Evolutionary conservation across 2,797 vertebrate genomes (phyloP), one percentile per base, ranked within the genome.

Genomic region (Carcharodon carcharias): DNA sequence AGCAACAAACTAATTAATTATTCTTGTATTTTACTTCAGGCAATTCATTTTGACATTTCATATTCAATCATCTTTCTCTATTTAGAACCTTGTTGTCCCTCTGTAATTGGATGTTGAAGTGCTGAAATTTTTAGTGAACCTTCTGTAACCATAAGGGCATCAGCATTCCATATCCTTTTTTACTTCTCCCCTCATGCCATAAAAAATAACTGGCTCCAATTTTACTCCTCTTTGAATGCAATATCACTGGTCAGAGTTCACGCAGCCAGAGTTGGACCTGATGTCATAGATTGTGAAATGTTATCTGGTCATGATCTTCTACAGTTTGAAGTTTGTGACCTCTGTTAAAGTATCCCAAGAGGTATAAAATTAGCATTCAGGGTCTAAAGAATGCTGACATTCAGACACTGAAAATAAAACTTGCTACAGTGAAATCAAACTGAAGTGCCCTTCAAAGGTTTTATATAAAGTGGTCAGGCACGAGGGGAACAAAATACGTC

Each of bases 341-440:
- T 26, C 63, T 69, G 40, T 69, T 95, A 23, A 69, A 45, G 26
- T 69, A 95, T 50, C 16, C 35, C 40, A 94, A 94, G 31, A 94
- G 61, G 91, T 67, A 94, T 94, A 94, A 94, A 67, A 65, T 94
- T 94, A 69, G 93, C n/a, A 65, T 93, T 63, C 35, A 69, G 21
- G 23, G 45, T 12, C 21, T 54, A 95, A 71, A 71, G 61, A 95
- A 50, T 71, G 93, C 18, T 63, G n/a, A 94, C 63, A 45, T 92
- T n/a, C n/a, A 94, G 16, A 91, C n/a, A 94, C 91, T 94, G 91
- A 94, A 94, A 65, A 94, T 94, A 65, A 91, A 67, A 92, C 89
- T 14, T n/a, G 58, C 54, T n/a, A n/a, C 58, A 61, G 54, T n/a
- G 4, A 92, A 16, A 92, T n/a, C 89, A 92, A 92, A 92, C 18